Conservation (phyloP, 2,888 invertebrate species). For the Alsophila aescularia region DNA sequence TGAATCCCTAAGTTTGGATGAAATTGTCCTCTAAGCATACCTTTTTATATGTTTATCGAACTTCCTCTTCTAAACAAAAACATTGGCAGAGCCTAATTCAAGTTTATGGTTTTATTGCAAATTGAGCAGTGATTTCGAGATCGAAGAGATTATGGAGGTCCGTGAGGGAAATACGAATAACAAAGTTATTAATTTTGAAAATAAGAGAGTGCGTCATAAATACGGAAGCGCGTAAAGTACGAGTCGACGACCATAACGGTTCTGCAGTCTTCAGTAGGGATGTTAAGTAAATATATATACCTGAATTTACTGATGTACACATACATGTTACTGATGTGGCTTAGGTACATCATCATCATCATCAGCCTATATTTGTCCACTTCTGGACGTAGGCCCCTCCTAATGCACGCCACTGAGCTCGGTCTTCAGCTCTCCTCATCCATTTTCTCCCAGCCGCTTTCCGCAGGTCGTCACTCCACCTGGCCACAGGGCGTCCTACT, state of each 20-base stretch:
- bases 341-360: too few species aligned
- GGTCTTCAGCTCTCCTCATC: too few species aligned
- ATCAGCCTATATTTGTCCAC: too few species aligned
- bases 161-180: constrained; percentile 3
- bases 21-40: constrained; percentile 38
- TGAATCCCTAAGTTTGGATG: constrained; percentile 41
- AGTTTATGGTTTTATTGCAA: constrained; percentile 25
- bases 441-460: too few species aligned
- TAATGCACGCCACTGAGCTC: too few species aligned
- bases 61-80: constrained; percentile 30
- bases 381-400: too few species aligned
- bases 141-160: constrained; percentile 23
- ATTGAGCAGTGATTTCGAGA: constrained; percentile 20
- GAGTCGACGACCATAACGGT: constrained; percentile 12
- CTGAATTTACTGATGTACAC: too few species aligned
- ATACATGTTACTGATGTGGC: too few species aligned
- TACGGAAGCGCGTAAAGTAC: constrained; percentile 23
- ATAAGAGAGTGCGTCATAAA: constrained; percentile 7
- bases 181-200: constrained; percentile 10
- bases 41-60: constrained; percentile 38
- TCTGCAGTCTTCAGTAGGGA: constrained; percentile 31
- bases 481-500: too few species aligned
- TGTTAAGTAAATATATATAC: too few species aligned
- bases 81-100: constrained; percentile 19
- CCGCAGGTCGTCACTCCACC: too few species aligned